Evolutionary conservation across 2,113 vertebrate genomes (phyloP).

Genomic region (Sinocyclocheilus rhinocerous): DNA sequence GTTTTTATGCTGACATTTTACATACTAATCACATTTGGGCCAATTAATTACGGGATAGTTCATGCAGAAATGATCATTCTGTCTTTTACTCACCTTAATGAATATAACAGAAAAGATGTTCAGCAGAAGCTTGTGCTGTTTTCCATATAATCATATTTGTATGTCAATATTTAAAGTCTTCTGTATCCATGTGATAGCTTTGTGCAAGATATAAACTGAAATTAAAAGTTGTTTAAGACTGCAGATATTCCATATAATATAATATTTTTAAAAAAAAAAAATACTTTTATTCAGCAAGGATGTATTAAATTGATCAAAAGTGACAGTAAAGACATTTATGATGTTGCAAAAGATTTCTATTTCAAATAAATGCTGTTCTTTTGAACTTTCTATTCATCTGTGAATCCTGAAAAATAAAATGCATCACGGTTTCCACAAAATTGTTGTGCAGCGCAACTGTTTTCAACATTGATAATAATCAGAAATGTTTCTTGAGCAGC

Average conservation of each 20-base stretch:
- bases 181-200: no score
- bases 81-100: background rate
- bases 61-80: background rate
- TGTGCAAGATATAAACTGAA: no score
- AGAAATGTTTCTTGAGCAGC: background rate
- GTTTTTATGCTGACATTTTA: background rate
- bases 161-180: background rate
- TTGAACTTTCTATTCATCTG: no score
- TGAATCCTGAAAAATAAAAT: no score
- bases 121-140: background rate
- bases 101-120: background rate
- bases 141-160: background rate
- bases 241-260: no score
- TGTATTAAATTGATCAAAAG: background rate
- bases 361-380: no score
- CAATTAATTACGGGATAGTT: background rate
- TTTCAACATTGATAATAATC: background rate
- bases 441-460: background rate
- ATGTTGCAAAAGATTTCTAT: background rate
- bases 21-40: constrained; percentile 12
- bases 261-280: background rate
- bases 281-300: background rate
- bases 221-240: background rate
- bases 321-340: background rate
- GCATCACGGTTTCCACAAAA: no score